Evolutionary conservation across 2,888 invertebrate genomes (phyloP), one percentile per base, ranked within the genome.

Genomic region (Caenorhabditis auriculariae): DNA sequence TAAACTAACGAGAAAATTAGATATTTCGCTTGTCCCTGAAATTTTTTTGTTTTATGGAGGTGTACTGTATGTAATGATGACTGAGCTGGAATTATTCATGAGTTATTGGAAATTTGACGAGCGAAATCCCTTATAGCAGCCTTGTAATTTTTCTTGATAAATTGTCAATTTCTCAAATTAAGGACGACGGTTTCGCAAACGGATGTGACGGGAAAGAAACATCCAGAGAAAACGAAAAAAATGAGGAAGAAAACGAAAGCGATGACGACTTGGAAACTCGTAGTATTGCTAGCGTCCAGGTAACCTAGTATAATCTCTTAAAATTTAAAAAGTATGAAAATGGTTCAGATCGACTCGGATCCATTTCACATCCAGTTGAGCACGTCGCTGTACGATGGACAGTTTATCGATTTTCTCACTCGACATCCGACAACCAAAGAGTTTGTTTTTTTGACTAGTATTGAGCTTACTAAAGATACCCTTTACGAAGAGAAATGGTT

Each of bases 341-440:
- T 46, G 3, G 69, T 69, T 19, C 60, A 75, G 53, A 67, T 78
- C 2, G 67, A 73, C 89, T 88, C 85, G 91, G 77, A 79, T 47
- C 78, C 79, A 0, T 54, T 55, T 27, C 71, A 74, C 35, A 78
- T 79, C 27, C 75, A 71, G 45, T 59, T 79, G n/a, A 72, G 74
- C n/a, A 57, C 73, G 15, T 66, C 65, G 12, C 56, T 78, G 35
- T 75, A 73, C 51, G 78, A 79, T 54, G 60, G 66, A 29, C 61
- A 72, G n/a, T 60, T 79, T 23, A 58, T 79, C 43, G 70, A 76
- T 35, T 79, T 71, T 50, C 59, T 78, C 21, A 70, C 74, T 37
- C 60, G 60, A 42, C 77, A 78, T 64, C 77, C 77, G 3, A 64
- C 72, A 6, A 78, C 78, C 1, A 77, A 72, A 65, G 54, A 71